These are phyloP conservation scores for Amphipyra tragopoginis DNA, from an alignment of 2,888 invertebrate species.

Conservation along the genomic window DNA sequence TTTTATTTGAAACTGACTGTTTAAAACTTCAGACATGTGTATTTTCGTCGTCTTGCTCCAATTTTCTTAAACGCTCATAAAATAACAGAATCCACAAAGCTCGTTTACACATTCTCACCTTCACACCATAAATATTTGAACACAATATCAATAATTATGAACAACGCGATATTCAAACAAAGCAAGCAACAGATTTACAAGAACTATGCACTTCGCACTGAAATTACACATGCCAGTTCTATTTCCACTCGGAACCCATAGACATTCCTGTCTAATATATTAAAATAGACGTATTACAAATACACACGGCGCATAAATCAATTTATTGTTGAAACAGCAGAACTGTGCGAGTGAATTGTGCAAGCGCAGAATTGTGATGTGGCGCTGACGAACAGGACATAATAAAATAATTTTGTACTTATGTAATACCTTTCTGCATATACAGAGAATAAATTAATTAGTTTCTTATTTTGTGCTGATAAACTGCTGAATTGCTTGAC, in stretches of 20 bases:
- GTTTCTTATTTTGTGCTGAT: too few species aligned
- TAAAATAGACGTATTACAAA: slow-evolving; percentile 64
- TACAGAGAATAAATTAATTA: neutral
- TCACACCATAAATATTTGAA: slow-evolving; percentile 24
- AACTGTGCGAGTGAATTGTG: slow-evolving; percentile 23
- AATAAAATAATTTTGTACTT: slow-evolving; percentile 3
- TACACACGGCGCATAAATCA: slow-evolving; percentile 61
- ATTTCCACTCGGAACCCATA: slow-evolving; percentile 64
- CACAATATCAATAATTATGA: slow-evolving; percentile 34
- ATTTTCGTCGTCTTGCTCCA: neutral
- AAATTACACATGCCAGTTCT: slow-evolving; percentile 60
- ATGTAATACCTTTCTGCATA: slow-evolving; percentile 4
- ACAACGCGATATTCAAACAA: slow-evolving; percentile 36
- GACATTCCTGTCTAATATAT: slow-evolving; percentile 68
- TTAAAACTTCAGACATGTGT: neutral
- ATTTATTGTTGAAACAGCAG: slow-evolving; percentile 62
- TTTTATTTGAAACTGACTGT: too few species aligned
- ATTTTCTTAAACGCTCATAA: neutral
- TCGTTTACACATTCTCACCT: slow-evolving; percentile 11
- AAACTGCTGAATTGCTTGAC: too few species aligned
- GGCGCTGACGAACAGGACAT: slow-evolving; percentile 18
- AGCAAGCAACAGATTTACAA: slow-evolving; percentile 48
- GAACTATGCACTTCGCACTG: slow-evolving; percentile 54
- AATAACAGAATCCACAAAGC: slow-evolving; percentile 3
- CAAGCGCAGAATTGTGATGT: slow-evolving; percentile 30